Conservation (phyloP, 2,888 invertebrate species). For the Leucoptera coffeella region DNA sequence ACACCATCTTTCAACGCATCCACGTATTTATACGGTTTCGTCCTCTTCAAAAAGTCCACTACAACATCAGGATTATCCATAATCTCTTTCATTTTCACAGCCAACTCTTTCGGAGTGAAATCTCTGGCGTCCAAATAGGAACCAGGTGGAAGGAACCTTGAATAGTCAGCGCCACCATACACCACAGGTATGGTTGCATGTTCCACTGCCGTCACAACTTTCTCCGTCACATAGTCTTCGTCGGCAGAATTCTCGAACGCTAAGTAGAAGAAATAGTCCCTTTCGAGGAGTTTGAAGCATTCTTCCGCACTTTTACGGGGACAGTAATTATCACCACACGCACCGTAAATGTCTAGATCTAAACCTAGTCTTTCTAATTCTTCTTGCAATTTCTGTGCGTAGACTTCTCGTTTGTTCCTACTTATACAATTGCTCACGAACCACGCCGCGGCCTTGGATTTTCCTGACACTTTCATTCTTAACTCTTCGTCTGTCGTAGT, state of each 20-base stretch:
- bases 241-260: slow-evolving; percentile 9
- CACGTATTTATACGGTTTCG: no score
- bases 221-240: slow-evolving; percentile 9
- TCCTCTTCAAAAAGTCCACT: no score
- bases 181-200: slow-evolving; percentile 52
- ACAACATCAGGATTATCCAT: no score
- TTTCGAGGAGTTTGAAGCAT: slow-evolving; percentile 4
- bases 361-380: slow-evolving; percentile 4
- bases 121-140: no score
- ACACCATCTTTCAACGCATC: no score
- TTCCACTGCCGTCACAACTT: slow-evolving; percentile 15
- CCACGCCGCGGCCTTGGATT: slow-evolving; percentile 5
- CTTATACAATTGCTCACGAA: slow-evolving; percentile 5
- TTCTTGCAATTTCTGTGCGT: slow-evolving; percentile 2
- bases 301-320: slow-evolving; percentile 4
- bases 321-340: slow-evolving; percentile 5
- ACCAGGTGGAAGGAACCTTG: no score
- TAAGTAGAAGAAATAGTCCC: slow-evolving; percentile 9
- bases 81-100: no score
- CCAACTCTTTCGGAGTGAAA: no score
- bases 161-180: slow-evolving; percentile 53
- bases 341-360: slow-evolving; percentile 7
- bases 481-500: background rate
- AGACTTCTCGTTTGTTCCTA: slow-evolving; percentile 2
- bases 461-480: slow-evolving; percentile 2